Base-by-base conservation (phyloP, 2,113 vertebrate species). In the Nerophis ophidion region DNA sequence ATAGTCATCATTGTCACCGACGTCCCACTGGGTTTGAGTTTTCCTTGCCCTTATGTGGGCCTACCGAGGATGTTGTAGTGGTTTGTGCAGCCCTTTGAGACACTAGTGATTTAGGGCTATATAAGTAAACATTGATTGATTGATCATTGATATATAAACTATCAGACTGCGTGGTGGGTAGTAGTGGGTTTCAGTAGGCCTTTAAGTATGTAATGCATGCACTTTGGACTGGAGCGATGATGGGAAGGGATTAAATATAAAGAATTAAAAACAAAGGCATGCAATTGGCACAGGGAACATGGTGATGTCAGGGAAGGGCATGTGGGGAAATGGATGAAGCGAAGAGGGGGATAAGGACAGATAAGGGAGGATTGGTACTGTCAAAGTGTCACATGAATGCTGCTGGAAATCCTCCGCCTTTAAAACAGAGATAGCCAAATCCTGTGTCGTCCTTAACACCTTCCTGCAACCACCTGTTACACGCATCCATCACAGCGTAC, bases 211-310 rank as follows among this genome's bases (percentile, higher is more conserved):
- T 74, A 87, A 86, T 81, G 74, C 80, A 81, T 79, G 72, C 33
- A 46, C 68, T 79, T 72, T 19, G 15, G 58, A 83, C 76, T 79
- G 71, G 68, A 71, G 77, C 77, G 72, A 74, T 77, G 82, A 77
- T 61, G 71, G 77, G 75, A 82, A 79, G 79, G 77, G 82, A 87
- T 87, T 84, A 84, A 75, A 82, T 80, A 82, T 84, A 83, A 57
- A 17, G 57, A 38, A 36, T 55, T 71, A 26, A 26, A 26, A 3
- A 26, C 2, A 26, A 26, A 26, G 26, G 4, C 26, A 70, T 70
- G 62, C 79, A 76, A 66, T 48, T 38, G 65, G 70, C 36, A 17
- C 46, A 52, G 76, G 80, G 63, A 63, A 26, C 3, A 60, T 42
- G 42, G 53, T 74, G 77, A 79, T 55, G 57, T 63, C 71, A 56